Conservation (phyloP, 2,797 vertebrate species). For the Darevskia nairensis region DNA sequence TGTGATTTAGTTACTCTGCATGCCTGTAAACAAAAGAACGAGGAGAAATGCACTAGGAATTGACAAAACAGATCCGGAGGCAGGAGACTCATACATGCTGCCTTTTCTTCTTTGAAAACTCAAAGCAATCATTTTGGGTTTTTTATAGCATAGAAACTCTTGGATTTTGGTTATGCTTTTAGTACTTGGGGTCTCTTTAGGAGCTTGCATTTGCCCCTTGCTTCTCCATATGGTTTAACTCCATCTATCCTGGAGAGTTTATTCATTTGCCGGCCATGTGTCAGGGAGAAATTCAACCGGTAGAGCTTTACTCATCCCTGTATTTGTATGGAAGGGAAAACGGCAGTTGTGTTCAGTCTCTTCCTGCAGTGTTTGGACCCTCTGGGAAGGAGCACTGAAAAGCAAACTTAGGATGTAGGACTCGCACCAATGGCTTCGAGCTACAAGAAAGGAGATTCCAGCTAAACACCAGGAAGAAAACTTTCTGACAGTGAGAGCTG, state of each 20-base stretch:
- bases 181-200: neutral
- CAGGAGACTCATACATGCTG: constrained; percentile 26
- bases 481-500: too few species aligned
- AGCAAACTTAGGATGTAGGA: too few species aligned
- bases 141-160: constrained; percentile 41
- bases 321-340: neutral
- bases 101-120: neutral
- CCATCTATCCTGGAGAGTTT: neutral
- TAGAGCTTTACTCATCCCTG: neutral
- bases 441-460: too few species aligned
- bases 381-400: neutral
- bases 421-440: too few species aligned
- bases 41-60: neutral
- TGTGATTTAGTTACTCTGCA: constrained; percentile 36
- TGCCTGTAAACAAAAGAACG: constrained; percentile 41
- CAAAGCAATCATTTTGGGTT: neutral
- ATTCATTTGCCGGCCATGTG: neutral
- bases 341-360: neutral
- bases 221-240: neutral
- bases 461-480: too few species aligned
- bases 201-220: neutral
- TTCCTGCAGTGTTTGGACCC: neutral
- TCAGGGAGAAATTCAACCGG: neutral
- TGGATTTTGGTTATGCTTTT: constrained; percentile 28
- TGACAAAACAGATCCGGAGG: neutral